Base-by-base conservation (phyloP, 2,797 vertebrate species). In the Clarias platycephalus region DNA sequence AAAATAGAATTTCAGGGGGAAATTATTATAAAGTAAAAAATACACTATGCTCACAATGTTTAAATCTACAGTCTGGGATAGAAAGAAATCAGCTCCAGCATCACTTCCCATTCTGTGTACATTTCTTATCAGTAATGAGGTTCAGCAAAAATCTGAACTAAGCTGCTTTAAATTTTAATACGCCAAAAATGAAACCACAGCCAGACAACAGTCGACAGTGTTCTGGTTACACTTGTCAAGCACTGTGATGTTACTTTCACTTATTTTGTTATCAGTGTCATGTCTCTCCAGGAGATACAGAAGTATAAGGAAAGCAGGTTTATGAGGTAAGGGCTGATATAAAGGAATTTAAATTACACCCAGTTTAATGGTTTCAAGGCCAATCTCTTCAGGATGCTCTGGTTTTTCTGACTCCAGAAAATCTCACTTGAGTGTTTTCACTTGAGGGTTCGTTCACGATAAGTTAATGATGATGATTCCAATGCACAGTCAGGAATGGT, bases 321-420 rank as follows among this genome's bases (percentile, higher is more conserved):
- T 13, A 55, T 22, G 53, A 31, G 2, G 44, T 13, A 49, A 13
- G 10, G 26, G 55, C 55, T 58, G 74, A 76, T 77, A 31, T 77
- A 77, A 77, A 31, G 6, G 57, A 60, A 77, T 77, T 60, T 63
- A 70, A 18, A 28, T 62, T 67, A 37, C 37, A 84, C 44, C 55
- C 40, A 85, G 85, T 55, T 81, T 67, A 88, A 81, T 31, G 68
- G 31, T 31, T 37, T 26, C 44, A 82, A 84, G 60, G 31, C 78
- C 82, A 40, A 84, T 82, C 86, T 84, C 20, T 55, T 78, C 68
- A 26, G 53, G 60, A 24, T 40, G 10, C 37, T 60, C 67, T 77
- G 63, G 34, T 55, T 55, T 85, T 57, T 62, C 57, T 26, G 31
- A 37, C 49, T 62, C 28, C 44, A 34, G 70, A 83, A 86, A 70